A percentile compares a stretch with the other conserved stretches of the same genome.
phyloP scores from a whole-genome alignment of 2,113 vertebrate species.

The Plotosus lineatus region DNA sequence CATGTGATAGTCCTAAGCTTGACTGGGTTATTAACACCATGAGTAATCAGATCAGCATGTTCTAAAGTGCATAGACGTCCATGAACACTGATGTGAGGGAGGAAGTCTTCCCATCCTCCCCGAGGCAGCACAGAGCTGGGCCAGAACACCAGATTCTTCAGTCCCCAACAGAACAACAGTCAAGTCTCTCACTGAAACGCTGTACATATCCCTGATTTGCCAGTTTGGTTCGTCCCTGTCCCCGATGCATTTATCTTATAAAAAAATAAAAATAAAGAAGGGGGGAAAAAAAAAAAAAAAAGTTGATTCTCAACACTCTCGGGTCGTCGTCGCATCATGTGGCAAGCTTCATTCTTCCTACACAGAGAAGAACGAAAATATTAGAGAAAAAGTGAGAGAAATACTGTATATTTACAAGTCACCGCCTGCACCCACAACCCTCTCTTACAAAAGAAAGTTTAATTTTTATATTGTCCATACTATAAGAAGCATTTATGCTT shows the following conservation, averaged over 20 bases:
- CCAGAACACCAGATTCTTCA: neutral
- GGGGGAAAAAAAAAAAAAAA: conserved; percentile 18
- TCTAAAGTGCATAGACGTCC: conserved; percentile 71
- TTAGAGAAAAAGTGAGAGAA: neutral
- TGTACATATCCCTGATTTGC: conserved; percentile 32
- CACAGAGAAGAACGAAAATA: neutral
- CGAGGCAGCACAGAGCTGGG: conserved; percentile 28
- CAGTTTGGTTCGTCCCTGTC: conserved; percentile 13
- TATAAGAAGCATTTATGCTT: neutral
- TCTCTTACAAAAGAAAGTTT: neutral
- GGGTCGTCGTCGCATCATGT: conserved; percentile 56
- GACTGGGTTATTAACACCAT: conserved; percentile 47
- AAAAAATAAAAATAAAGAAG: too few species aligned
- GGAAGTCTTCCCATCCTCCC: conserved; percentile 40
- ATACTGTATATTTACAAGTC: neutral
- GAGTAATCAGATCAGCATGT: conserved; percentile 40
- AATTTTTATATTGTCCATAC: conserved; percentile 26
- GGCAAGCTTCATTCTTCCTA: conserved; percentile 74
- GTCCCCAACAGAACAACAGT: neutral
- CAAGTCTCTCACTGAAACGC: conserved; percentile 8
- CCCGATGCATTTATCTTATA: too few species aligned
- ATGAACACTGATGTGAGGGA: conserved; percentile 63
- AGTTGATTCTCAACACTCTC: conserved; percentile 23
- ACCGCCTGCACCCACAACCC: neutral
- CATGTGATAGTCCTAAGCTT: neutral